phyloP scores from a whole-genome alignment of 2,888 invertebrate species.

The Cheilosia soror region DNA sequence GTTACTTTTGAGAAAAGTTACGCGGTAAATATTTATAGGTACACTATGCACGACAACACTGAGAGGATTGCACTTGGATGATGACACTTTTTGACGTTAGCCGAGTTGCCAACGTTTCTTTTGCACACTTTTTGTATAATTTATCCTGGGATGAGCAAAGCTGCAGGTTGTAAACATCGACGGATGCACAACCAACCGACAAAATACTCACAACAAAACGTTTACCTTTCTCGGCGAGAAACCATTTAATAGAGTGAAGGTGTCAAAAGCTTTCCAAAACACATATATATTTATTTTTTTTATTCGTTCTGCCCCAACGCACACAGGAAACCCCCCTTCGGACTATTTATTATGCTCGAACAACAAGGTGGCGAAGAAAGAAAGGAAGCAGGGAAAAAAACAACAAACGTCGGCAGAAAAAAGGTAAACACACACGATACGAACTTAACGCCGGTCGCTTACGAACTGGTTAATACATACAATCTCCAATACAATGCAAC shows the following conservation, averaged over 20 bases:
- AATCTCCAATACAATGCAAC: constrained; percentile 80
- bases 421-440: constrained; percentile 80
- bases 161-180: constrained; percentile 6
- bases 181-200: constrained; percentile 45
- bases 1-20: constrained; percentile 45
- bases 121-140: constrained; percentile 53
- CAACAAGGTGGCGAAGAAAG: constrained; percentile 44
- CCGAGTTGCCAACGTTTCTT: constrained; percentile 75
- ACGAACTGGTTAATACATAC: constrained; percentile 84
- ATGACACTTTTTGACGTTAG: constrained; percentile 75
- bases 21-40: constrained; percentile 5
- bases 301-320: constrained; percentile 45
- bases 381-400: constrained; percentile 70
- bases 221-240: constrained; percentile 57
- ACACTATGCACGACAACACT: constrained; percentile 38
- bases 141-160: constrained; percentile 24
- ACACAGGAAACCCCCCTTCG: constrained; percentile 44
- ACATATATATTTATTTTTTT: constrained; percentile 42
- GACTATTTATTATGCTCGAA: constrained; percentile 26
- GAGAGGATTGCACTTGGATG: constrained; percentile 60
- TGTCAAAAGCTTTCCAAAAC: constrained; percentile 72
- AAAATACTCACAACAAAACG: constrained; percentile 69
- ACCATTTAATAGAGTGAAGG: constrained; percentile 52
- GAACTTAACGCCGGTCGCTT: constrained; percentile 84
- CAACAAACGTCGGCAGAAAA: constrained; percentile 76